Conservation (phyloP, 1,140 invertebrate species). For the Oryzaephilus surinamensis region DNA sequence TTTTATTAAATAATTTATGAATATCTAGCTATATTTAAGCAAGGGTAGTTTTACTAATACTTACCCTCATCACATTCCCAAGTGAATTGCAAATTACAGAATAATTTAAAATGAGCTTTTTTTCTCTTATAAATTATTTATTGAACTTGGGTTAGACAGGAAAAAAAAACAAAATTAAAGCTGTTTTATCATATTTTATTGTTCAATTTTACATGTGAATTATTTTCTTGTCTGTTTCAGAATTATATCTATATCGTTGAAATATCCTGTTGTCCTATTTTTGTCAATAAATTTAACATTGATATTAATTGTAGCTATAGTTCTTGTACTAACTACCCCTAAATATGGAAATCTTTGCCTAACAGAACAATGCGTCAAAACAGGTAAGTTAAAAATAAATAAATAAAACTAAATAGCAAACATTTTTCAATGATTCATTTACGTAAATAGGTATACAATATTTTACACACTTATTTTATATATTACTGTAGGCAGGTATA, state of each 20-base stretch:
- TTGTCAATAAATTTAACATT: conserved; percentile 19
- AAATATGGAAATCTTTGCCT: conserved; percentile 15
- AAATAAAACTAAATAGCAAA: background rate
- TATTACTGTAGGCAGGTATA: background rate
- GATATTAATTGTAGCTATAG: conserved; percentile 13
- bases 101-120: too few relatives aligned
- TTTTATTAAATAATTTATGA: too few relatives aligned
- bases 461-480: background rate
- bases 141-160: too few relatives aligned
- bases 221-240: conserved; percentile 12
- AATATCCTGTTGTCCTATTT: conserved; percentile 15
- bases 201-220: too few relatives aligned
- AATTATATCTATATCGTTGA: conserved; percentile 7
- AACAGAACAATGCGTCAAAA: conserved; percentile 21
- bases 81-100: too few relatives aligned
- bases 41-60: too few relatives aligned
- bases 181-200: too few relatives aligned
- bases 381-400: conserved; percentile 11
- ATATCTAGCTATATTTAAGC: too few relatives aligned
- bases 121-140: too few relatives aligned
- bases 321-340: conserved; percentile 12
- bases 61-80: too few relatives aligned
- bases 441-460: background rate
- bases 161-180: too few relatives aligned
- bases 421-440: background rate